Base-by-base conservation (phyloP, 2,797 vertebrate genomes). In the Microctenopoma steveboyesi region DNA sequence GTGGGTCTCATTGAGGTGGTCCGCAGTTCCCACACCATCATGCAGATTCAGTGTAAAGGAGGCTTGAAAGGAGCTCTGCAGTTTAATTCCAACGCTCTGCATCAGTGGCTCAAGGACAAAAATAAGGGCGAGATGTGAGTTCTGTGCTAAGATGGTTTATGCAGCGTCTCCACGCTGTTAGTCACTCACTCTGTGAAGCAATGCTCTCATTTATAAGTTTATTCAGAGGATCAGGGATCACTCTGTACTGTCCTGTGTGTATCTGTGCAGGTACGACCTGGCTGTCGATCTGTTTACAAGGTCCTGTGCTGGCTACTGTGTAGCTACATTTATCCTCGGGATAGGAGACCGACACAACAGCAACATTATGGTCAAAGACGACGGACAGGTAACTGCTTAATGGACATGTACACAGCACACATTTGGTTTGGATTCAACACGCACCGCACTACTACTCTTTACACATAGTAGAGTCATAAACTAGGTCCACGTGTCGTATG, bases 41-140 rank as follows among this genome's bases (percentile, higher is more conserved):
- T 96, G 95, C 95, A 96, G 89, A 96, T 96, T 84, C 95, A 96
- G 81, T 96, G 95, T 76, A 96, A 95, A 88, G 95, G 95, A 4
- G 95, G 94, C 58, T 83, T 95, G 81, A 96, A 96, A 83, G 95
- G 94, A 78, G 94, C 95, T 0, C 90, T 96, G 77, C 95, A 96
- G 91, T 96, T 96, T 83, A 96, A 95, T 89, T 95, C 94, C 42
- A 92, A 95, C 69, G 93, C 95, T 5, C 85, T 95, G 85, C 95
- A 95, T 78, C 95, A 95, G 84, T 95, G 95, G 95, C 90, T 95
- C 69, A 95, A 87, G 82, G 95, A 95, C 78, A 95, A 95, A 84
- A 95, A 95, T 90, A 94, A 93, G 63, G 95, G 94, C 37, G 95
- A 95, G 74, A 93, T 89, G 95, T 95, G 82, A 93, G 95, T 72